Evolutionary conservation across 2,797 vertebrate species (phyloP).

Genomic region (Acrossocheilus fasciatus): DNA sequence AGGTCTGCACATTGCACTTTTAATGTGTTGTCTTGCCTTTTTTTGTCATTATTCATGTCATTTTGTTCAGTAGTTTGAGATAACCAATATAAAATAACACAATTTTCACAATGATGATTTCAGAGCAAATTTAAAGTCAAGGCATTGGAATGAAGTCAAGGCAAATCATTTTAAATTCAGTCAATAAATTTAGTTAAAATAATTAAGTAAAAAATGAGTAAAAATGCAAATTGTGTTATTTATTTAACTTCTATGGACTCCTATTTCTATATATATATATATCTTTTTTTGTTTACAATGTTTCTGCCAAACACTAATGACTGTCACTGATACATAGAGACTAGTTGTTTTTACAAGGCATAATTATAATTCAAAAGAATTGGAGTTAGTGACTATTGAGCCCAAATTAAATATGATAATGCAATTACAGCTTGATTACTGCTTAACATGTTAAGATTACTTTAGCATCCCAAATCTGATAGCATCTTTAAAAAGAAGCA

Average conservation of each 20-base stretch:
- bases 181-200: too few species aligned
- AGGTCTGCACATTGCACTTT: neutral
- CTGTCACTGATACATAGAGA: neutral
- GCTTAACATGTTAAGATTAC: constrained; percentile 4
- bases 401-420: constrained; percentile 5
- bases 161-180: neutral
- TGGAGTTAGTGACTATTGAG: neutral
- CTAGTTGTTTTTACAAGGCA: neutral
- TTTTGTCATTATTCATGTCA: neutral
- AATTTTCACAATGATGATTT: neutral
- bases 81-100: neutral
- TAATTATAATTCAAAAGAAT: neutral
- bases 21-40: too few species aligned
- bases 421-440: neutral
- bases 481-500: neutral
- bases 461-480: constrained; percentile 8
- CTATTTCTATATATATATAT: too few species aligned
- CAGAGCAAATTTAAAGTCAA: neutral
- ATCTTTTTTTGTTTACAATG: too few species aligned
- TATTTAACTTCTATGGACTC: neutral
- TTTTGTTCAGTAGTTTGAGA: neutral
- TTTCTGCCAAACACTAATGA: neutral
- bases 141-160: neutral
- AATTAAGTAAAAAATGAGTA: neutral
- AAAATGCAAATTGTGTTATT: neutral